Percentiles rank a stretch among this genome's conserved stretches.
phyloP scores from a whole-genome alignment of 2,113 vertebrate genomes.

The Poeciliopsis retropinna region DNA sequence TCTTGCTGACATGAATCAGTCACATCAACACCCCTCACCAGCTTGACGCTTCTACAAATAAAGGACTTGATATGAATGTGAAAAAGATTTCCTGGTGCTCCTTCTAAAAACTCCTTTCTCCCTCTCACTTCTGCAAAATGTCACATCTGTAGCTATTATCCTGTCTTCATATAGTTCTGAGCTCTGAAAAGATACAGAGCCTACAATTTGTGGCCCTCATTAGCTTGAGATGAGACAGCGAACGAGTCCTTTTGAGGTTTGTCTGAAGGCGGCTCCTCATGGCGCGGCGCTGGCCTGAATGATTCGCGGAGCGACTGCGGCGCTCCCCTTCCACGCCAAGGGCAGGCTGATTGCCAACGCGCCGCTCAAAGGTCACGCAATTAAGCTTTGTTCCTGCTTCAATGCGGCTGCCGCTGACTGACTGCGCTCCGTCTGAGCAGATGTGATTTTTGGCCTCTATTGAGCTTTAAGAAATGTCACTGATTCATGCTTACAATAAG shows the following conservation, averaged over 20 bases:
- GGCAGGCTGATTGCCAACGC: slow-evolving; percentile 70
- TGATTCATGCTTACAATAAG: slow-evolving; percentile 20
- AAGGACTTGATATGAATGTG: slow-evolving; percentile 45
- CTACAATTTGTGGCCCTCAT: slow-evolving; percentile 70
- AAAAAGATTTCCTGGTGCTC: slow-evolving; percentile 65
- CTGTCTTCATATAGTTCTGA: slow-evolving; percentile 34
- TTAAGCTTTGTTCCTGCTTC: slow-evolving; percentile 74
- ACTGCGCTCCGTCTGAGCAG: slow-evolving; percentile 50
- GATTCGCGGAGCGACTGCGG: slow-evolving; percentile 35
- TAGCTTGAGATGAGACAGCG: slow-evolving; percentile 63
- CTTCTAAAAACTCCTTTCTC: slow-evolving; percentile 39
- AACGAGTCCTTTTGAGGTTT: slow-evolving; percentile 67
- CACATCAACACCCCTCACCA: slow-evolving; percentile 36
- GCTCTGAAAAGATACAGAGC: slow-evolving; percentile 62
- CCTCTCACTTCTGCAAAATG: slow-evolving; percentile 46
- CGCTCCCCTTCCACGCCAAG: slow-evolving; percentile 59
- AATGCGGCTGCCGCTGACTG: slow-evolving; percentile 66
- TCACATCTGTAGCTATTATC: slow-evolving; percentile 69
- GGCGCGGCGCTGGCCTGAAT: slow-evolving; percentile 55
- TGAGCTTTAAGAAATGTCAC: slow-evolving; percentile 9
- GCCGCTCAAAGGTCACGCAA: slow-evolving; percentile 73
- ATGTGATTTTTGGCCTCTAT: slow-evolving; percentile 67
- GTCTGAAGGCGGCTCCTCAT: slow-evolving; percentile 54
- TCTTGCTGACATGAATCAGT: slow-evolving; percentile 36
- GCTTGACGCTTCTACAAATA: slow-evolving; percentile 45